These are phyloP conservation scores for Trissoscelio sp. DNA, from an alignment of 2,888 invertebrate genomes.

Conservation along the genomic window DNA sequence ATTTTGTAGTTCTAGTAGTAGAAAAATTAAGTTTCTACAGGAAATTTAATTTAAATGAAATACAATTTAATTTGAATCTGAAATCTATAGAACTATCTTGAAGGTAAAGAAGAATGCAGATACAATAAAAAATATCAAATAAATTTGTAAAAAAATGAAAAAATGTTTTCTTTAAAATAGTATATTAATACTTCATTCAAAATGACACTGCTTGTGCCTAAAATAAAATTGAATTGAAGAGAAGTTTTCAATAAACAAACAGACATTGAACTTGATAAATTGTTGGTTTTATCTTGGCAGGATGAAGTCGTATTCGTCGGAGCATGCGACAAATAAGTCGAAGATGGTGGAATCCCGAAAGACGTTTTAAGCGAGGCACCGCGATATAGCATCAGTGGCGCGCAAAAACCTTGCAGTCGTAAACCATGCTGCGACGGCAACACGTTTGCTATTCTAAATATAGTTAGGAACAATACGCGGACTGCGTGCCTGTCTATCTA, in stretches of 20 bases:
- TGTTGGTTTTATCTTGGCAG: conserved; percentile 29
- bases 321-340: conserved; percentile 44
- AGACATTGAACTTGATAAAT: conserved; percentile 23
- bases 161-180: too few relatives aligned
- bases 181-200: conserved; percentile 11
- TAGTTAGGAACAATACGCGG: conserved; percentile 68
- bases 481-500: conserved; percentile 53
- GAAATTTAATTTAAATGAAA: too few relatives aligned
- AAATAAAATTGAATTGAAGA: too few relatives aligned
- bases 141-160: too few relatives aligned
- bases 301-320: conserved; percentile 38
- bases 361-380: conserved; percentile 49
- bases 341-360: conserved; percentile 52
- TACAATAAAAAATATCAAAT: too few relatives aligned
- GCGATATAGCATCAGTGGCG: conserved; percentile 35
- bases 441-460: conserved; percentile 69
- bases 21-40: too few relatives aligned
- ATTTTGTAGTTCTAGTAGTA: too few relatives aligned
- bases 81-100: too few relatives aligned
- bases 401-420: conserved; percentile 60
- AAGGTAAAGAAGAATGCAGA: too few relatives aligned
- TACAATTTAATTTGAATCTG: too few relatives aligned
- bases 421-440: conserved; percentile 63
- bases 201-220: too few relatives aligned
- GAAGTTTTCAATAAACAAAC: background rate